phyloP scores from a whole-genome alignment of 2,888 invertebrate species.

The Ormyrus thymus region DNA sequence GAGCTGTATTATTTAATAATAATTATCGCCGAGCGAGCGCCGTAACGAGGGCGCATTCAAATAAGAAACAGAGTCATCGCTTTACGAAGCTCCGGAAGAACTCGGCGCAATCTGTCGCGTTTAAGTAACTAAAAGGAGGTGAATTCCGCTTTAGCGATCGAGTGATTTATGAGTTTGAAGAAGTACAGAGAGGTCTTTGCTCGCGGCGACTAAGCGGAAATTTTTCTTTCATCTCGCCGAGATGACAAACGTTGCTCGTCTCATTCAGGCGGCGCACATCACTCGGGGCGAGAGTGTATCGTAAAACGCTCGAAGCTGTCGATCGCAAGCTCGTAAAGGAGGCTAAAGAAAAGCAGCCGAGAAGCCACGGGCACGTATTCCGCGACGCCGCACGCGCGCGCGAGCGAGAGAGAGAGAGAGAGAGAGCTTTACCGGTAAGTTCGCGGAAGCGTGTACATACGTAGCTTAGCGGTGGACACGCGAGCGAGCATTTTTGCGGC shows the following conservation, averaged over 20 bases:
- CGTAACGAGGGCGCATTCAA: too few relatives aligned
- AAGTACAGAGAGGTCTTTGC: background rate
- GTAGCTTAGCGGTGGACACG: conserved; percentile 6
- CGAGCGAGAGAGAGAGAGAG: conserved; percentile 32
- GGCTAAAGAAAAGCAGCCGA: too few relatives aligned
- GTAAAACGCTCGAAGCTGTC: conserved; percentile 31
- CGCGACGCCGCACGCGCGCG: too few relatives aligned
- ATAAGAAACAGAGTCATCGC: too few relatives aligned
- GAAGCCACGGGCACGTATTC: too few relatives aligned
- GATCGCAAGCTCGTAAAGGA: conserved; percentile 35
- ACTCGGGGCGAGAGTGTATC: background rate
- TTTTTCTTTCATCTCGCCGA: background rate
- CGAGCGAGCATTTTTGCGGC: conserved; percentile 23
- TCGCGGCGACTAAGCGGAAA: background rate
- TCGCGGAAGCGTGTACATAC: conserved; percentile 59
- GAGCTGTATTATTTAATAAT: conserved; percentile 13
- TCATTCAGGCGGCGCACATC: too few relatives aligned
- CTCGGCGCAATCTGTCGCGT: too few relatives aligned
- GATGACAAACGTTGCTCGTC: background rate
- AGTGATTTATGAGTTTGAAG: too few relatives aligned
- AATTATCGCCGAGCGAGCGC: too few relatives aligned
- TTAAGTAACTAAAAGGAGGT: background rate
- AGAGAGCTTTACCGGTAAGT: conserved; percentile 64
- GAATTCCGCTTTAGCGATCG: background rate
- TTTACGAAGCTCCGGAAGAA: too few relatives aligned